A percentile compares a stretch with the other conserved stretches of the same genome.
These are phyloP conservation scores for Diorhabda elongata DNA, from an alignment of 1,140 invertebrate genomes.

Conservation along the genomic window DNA sequence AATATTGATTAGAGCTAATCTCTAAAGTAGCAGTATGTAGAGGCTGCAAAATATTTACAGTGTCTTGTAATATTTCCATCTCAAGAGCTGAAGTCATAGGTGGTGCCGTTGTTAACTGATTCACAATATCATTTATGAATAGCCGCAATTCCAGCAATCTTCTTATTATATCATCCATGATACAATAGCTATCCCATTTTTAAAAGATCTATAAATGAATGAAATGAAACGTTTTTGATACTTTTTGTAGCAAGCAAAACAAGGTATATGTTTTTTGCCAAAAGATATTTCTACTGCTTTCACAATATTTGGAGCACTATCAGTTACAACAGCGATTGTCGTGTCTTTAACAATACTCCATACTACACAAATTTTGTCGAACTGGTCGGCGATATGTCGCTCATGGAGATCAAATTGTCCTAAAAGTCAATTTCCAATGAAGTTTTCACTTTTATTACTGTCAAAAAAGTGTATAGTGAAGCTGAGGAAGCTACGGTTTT, in stretches of 20 bases:
- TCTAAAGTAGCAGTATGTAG: neutral
- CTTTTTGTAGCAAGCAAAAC: conserved; percentile 18
- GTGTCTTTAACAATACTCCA: neutral
- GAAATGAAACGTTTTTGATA: neutral
- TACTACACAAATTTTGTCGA: neutral
- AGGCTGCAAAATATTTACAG: neutral
- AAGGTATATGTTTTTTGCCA: conserved; percentile 14
- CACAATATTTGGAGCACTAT: neutral
- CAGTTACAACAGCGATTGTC: neutral
- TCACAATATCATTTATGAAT: neutral
- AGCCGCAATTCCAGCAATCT: neutral
- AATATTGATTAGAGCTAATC: neutral
- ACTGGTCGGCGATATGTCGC: neutral
- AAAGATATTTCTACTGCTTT: neutral
- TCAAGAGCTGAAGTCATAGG: neutral
- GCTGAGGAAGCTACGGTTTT: neutral
- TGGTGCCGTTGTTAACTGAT: neutral
- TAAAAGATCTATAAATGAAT: neutral
- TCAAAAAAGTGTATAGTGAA: neutral
- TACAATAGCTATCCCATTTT: neutral
- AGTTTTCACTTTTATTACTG: neutral
- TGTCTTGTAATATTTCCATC: neutral
- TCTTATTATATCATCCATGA: neutral
- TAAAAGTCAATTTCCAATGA: neutral
- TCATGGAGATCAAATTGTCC: neutral